A percentile compares a stretch with the other conserved stretches of the same genome.
These are phyloP conservation scores for Syngnathus acus DNA, from an alignment of 2,797 vertebrate genomes.

Conservation along the genomic window DNA sequence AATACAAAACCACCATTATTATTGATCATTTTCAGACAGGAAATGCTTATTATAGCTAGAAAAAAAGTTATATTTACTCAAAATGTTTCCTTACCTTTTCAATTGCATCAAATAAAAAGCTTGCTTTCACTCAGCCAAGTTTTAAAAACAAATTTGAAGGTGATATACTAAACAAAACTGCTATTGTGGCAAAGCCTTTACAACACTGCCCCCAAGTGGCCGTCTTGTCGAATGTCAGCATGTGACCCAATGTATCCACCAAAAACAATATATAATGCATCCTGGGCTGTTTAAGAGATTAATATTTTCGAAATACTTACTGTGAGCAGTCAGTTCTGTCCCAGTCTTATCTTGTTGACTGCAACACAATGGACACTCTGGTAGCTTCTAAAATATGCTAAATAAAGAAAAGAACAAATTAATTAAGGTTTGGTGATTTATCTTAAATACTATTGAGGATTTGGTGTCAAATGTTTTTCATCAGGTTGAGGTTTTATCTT, in stretches of 20 bases:
- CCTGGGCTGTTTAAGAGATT: neutral
- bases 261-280: neutral
- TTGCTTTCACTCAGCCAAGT: too few relatives aligned
- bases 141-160: neutral
- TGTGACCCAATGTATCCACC: neutral
- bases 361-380: neutral
- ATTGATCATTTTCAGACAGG: neutral
- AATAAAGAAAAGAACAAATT: too few relatives aligned
- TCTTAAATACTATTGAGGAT: too few relatives aligned
- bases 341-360: neutral
- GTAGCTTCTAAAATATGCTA: neutral
- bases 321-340: neutral
- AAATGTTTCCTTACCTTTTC: too few relatives aligned
- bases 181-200: neutral
- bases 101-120: too few relatives aligned
- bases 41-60: neutral
- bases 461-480: too few relatives aligned
- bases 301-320: neutral
- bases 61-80: neutral
- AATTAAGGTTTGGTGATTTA: too few relatives aligned
- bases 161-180: neutral
- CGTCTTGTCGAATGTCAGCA: neutral
- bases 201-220: conserved; percentile 3
- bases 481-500: neutral
- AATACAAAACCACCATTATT: neutral